Percentiles rank a stretch among this genome's conserved stretches.
Conservation (phyloP, 92 coral and sea anemone species). For the Actinostola sp. region DNA sequence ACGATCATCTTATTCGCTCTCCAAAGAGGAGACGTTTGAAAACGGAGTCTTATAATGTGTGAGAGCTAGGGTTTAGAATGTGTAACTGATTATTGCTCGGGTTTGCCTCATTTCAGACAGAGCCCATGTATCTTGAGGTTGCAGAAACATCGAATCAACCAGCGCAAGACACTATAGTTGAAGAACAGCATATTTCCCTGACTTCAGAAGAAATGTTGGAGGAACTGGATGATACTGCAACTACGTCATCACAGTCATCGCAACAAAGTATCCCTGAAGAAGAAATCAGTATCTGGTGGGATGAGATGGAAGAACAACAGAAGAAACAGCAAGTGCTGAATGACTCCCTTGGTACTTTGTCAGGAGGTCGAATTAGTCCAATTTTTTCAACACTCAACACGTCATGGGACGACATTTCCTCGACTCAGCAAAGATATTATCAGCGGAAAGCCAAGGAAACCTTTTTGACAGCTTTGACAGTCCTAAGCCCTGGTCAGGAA, state of each 20-base stretch:
- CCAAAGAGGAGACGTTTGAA: too few species aligned
- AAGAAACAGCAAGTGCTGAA: constrained; percentile 39
- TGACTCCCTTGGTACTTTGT: constrained; percentile 15
- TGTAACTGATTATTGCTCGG: too few species aligned
- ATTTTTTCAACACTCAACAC: constrained; percentile 55
- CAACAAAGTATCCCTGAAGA: constrained; percentile 30
- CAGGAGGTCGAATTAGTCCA: constrained; percentile 43
- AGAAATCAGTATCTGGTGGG: constrained; percentile 44
- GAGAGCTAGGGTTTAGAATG: too few species aligned
- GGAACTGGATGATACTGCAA: neutral
- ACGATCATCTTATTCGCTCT: too few species aligned
- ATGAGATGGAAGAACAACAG: constrained; percentile 48
- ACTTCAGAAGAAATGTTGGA: too few species aligned
- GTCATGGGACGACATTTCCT: too few species aligned
- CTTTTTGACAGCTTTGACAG: constrained; percentile 32
- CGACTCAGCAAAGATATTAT: constrained; percentile 56
- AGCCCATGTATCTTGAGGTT: too few species aligned
- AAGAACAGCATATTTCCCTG: too few species aligned
- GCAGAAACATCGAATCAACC: too few species aligned
- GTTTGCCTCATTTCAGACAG: too few species aligned
- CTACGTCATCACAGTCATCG: constrained; percentile 21
- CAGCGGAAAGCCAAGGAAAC: constrained; percentile 51
- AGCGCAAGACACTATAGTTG: too few species aligned
- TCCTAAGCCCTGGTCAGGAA: constrained; percentile 48
- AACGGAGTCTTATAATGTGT: too few species aligned